Base-by-base conservation (phyloP, 2,888 invertebrate species). In the Nebria brevicollis region DNA sequence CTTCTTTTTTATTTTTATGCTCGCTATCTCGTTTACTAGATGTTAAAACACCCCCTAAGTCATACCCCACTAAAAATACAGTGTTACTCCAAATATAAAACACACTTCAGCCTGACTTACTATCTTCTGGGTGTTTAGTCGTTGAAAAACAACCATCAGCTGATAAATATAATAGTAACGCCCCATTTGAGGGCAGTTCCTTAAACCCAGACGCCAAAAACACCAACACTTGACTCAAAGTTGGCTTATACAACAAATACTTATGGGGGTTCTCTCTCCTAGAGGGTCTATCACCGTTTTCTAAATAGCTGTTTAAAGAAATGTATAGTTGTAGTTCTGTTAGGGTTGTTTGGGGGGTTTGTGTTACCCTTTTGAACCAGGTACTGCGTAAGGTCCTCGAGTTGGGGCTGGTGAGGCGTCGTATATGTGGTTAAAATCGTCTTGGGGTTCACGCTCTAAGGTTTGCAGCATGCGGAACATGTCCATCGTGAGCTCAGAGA, bases 401-500 rank as follows among this genome's bases (percentile, higher is more conserved):
- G 93, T 94, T 13, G 93, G 93, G 6, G 94, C 92, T 86, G 94
- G 94, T 25, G 94, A 94, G 25, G 93, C 91, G 87, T 94, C 94
- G 87, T 94, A 93, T 83, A 93, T 90, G 88, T 94, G 94, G 86
- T 94, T 94, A 75, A 93, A 91, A 84, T 95, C 95, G 85, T 96
- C 96, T 85, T 95, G 94, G 11, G 97, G 96, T 87, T 98, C 98
- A 83, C 97, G 91, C 88, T 98, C 98, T 82, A 98, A 90, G 0
- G 97, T 97, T 90, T 98, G 98, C 82, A 98, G 92, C 94, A 98
- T 98, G 85, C 98, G 92, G 89, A 96, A 98, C 98, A 98, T 98
- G 90, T 98, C 98, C 92, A 98, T 94, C 13, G 98, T 98, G 85
- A 98, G 90, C 89, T 98, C 98, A 84, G 97, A 97, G 90, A 98